phyloP scores from a whole-genome alignment of 2,888 invertebrate species.

The Ganaspis brasiliensis region DNA sequence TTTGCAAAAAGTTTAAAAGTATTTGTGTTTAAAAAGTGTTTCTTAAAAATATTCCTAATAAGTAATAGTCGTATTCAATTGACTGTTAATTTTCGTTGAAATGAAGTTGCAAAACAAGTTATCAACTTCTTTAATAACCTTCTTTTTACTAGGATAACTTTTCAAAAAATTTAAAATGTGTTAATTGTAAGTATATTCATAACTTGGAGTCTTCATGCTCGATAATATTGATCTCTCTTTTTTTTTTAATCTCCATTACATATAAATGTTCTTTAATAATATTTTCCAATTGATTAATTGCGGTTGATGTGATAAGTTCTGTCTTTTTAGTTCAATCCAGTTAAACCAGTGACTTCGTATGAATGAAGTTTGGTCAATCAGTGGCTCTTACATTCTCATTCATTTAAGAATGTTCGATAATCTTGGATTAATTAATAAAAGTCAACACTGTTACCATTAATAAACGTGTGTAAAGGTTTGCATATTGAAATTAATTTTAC shows the following conservation, averaged over 20 bases:
- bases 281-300: conserved; percentile 40
- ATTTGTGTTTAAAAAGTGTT: too few relatives aligned
- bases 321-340: conserved; percentile 21
- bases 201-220: neutral
- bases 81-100: neutral
- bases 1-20: too few relatives aligned
- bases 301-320: conserved; percentile 4
- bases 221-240: neutral
- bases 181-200: neutral
- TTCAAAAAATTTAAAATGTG: neutral
- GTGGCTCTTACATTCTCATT: conserved; percentile 21
- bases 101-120: conserved; percentile 1
- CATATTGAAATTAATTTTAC: neutral
- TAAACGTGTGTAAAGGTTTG: conserved; percentile 15
- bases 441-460: conserved; percentile 53
- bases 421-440: conserved; percentile 66
- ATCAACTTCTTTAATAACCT: neutral
- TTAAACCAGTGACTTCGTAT: conserved; percentile 20
- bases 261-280: conserved; percentile 1
- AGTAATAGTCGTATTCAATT: neutral
- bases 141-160: neutral
- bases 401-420: conserved; percentile 55
- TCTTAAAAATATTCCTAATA: neutral
- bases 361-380: conserved; percentile 25
- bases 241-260: neutral